Conservation (phyloP, 2,113 vertebrate species). For the Trachemys scripta region DNA sequence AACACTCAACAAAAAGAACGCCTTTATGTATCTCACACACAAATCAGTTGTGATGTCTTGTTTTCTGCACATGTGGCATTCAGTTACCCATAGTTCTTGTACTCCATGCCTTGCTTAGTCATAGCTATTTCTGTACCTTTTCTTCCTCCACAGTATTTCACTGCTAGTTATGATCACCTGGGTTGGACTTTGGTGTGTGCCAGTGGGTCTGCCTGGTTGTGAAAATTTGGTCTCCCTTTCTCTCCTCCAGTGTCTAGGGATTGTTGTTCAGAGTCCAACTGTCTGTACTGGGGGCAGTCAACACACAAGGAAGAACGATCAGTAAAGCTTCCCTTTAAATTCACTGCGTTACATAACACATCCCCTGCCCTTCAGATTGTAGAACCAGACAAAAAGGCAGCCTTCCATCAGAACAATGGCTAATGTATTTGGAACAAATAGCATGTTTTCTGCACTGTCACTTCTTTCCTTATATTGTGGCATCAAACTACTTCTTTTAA, state of each 20-base stretch:
- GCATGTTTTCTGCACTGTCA: background rate
- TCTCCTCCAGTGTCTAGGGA: background rate
- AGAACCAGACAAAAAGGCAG: background rate
- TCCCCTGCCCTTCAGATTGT: background rate
- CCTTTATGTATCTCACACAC: rapidly evolving
- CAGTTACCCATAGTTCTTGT: background rate
- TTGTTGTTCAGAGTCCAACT: background rate
- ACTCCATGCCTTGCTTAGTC: background rate
- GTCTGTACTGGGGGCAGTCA: background rate
- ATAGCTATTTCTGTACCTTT: background rate
- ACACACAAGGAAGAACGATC: background rate
- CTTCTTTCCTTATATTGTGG: slow-evolving; percentile 11
- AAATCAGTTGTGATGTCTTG: background rate
- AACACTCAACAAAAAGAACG: background rate
- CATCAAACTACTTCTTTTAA: slow-evolving; percentile 12
- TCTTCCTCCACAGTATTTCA: background rate
- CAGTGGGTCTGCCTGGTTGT: rapidly evolving
- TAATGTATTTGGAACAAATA: slow-evolving; percentile 27
- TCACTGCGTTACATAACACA: background rate
- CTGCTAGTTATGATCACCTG: background rate
- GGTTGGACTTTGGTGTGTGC: rapidly evolving
- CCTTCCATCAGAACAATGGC: slow-evolving; percentile 18
- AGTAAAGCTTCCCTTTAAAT: background rate
- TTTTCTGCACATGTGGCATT: background rate
- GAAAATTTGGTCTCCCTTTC: background rate